Evolutionary conservation across 2,797 vertebrate species (phyloP), one percentile per base, ranked within the genome.

Genomic region (Sebastes cheni): DNA sequence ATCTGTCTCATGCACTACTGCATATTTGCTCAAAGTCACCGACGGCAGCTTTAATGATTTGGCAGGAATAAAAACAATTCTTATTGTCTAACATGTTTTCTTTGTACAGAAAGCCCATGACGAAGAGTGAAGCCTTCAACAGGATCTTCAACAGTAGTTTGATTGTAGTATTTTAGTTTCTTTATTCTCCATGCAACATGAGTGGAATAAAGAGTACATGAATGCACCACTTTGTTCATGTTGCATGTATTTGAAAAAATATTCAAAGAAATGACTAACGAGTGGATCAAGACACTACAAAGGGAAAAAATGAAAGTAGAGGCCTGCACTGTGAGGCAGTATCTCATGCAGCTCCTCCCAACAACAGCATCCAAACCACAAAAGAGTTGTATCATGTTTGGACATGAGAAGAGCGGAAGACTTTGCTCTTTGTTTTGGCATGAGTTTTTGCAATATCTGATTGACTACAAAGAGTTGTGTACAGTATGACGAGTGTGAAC

Each of bases 121-220:
- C 52, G 88, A 90, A 69, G 87, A 91, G 75, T 89, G 83, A 94
- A 78, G 71, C 78, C 39, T 27, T 71, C 22, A 12, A 52, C 7
- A 4, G 22, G 65, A 77, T 42, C 42, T 20, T 80, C 34, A 42
- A 39, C 62, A 66, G 2, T 1, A 23, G n/a, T 75, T 25, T 3
- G 39, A 42, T 3, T 61, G 22, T 79, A 85, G 88, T 67, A 1
- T 30, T 54, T 78, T 68, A 87, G 82, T 60, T 77, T 68, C 78
- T 79, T 85, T 72, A 39, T 85, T 83, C 79, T 82, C 66, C 87
- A 81, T 86, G 90, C 71, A 91, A 88, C 86, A 88, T 83, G 86
- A 86, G 54, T 11, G 55, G 73, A 89, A 66, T 77, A 77, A 73
- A 75, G 72, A 88, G 80, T 84, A 80, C 78, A 73, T 4, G 27